Conservation (phyloP, 2,797 vertebrate genomes). For the Somateria mollissima region DNA sequence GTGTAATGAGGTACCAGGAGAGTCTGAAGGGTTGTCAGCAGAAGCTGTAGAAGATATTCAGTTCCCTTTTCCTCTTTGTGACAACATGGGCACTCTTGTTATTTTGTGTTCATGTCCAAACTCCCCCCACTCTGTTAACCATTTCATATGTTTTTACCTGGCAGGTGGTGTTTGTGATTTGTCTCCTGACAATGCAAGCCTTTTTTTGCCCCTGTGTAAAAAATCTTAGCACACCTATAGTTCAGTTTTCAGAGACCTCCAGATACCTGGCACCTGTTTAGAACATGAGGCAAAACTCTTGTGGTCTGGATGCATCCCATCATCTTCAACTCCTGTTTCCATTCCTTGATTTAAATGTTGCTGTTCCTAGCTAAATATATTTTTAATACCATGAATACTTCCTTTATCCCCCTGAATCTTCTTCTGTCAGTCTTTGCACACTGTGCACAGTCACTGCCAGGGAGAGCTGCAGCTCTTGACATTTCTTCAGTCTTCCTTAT, state of each 20-base stretch:
- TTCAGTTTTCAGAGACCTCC: not conserved
- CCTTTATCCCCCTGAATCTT: not conserved
- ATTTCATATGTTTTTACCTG: not conserved
- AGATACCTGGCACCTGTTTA: not conserved
- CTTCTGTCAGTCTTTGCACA: not conserved
- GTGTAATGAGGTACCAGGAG: rapidly evolving
- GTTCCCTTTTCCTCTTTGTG: not conserved
- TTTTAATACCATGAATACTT: not conserved
- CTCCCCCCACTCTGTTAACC: not conserved
- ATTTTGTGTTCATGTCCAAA: not conserved
- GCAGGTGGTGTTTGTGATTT: not conserved
- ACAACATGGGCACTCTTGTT: rapidly evolving
- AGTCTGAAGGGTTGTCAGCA: not conserved
- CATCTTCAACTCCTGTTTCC: not conserved
- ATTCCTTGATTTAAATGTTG: not conserved
- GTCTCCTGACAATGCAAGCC: not conserved
- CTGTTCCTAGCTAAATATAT: not conserved
- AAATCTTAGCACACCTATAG: rapidly evolving
- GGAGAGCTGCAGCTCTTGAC: not conserved
- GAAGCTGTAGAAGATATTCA: not conserved
- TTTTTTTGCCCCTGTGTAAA: not conserved
- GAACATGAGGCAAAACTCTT: not conserved
- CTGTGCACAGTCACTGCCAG: not conserved
- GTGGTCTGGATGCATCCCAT: not conserved
- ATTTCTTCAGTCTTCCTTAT: not conserved